Conservation (phyloP, 2,113 vertebrate species). For the Mus spicilegus region DNA sequence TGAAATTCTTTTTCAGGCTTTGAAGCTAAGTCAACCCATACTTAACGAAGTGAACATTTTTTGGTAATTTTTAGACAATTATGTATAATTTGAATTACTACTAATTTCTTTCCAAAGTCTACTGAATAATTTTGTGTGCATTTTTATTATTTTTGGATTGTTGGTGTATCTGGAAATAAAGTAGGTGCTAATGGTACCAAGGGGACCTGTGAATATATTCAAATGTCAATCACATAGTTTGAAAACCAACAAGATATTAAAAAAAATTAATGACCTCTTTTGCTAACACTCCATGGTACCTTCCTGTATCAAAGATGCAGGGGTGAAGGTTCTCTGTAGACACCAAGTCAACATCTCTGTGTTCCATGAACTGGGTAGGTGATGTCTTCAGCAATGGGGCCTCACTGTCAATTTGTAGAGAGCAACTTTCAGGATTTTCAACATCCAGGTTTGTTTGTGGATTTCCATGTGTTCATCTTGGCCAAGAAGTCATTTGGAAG, state of each 20-base stretch:
- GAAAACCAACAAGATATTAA: neutral
- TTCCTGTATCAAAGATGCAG: neutral
- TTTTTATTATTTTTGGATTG: neutral
- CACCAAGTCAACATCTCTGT: neutral
- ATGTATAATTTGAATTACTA: conserved; percentile 64
- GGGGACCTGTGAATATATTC: neutral
- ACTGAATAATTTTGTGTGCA: neutral
- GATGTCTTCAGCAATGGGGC: neutral
- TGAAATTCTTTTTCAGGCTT: conserved; percentile 38
- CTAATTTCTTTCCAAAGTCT: conserved; percentile 40
- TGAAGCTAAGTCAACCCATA: conserved; percentile 61
- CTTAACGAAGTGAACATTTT: neutral
- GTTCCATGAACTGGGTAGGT: no score
- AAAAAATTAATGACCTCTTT: neutral
- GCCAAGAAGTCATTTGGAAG: neutral
- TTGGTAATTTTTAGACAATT: neutral
- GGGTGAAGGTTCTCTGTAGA: neutral
- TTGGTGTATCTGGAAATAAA: conserved; percentile 2
- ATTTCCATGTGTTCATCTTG: neutral
- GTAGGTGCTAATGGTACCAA: neutral
- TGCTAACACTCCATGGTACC: no score
- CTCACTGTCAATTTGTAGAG: neutral
- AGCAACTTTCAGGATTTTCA: neutral
- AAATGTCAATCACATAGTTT: conserved; percentile 15
- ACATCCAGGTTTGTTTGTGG: neutral